Percentiles rank a stretch among this genome's conserved stretches.
Evolutionary conservation across 2,797 vertebrate genomes (phyloP).

Genomic region (Pangasius macronema): DNA sequence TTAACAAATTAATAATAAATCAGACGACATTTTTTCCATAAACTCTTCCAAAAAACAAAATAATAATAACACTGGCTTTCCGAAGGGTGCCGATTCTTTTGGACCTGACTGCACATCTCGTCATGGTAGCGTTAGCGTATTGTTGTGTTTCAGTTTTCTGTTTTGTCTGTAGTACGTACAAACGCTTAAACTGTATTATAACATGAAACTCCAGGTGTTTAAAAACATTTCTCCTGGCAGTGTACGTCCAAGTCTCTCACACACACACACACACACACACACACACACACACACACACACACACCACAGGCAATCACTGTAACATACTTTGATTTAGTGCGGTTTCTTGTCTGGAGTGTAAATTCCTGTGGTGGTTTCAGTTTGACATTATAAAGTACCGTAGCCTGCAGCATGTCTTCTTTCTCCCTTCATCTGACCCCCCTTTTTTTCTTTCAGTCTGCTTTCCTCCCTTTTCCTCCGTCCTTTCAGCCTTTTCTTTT

Average conservation of each 20-base stretch:
- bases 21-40: neutral
- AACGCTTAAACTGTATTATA: neutral
- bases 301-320: neutral
- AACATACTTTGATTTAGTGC: slow-evolving; percentile 1
- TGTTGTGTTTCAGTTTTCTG: neutral
- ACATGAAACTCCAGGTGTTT: slow-evolving; percentile 10
- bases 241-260: neutral
- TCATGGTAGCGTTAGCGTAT: neutral
- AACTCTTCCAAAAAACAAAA: neutral
- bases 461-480: slow-evolving; percentile 29
- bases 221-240: neutral
- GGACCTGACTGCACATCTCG: neutral
- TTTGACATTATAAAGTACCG: slow-evolving; percentile 34
- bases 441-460: slow-evolving; percentile 1
- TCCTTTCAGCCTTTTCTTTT: slow-evolving; percentile 19
- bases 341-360: slow-evolving; percentile 9
- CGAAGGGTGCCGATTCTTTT: neutral
- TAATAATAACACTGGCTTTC: too few species aligned
- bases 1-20: neutral
- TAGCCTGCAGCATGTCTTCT: slow-evolving; percentile 33
- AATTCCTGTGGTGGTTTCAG: slow-evolving; percentile 33
- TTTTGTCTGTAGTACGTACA: neutral
- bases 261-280: neutral
- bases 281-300: slow-evolving; percentile 5
- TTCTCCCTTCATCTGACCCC: slow-evolving; percentile 5